Evolutionary conservation across 2,113 vertebrate genomes (phyloP), one percentile per base, ranked within the genome.

Genomic region (Rhadina sibilatrix): DNA sequence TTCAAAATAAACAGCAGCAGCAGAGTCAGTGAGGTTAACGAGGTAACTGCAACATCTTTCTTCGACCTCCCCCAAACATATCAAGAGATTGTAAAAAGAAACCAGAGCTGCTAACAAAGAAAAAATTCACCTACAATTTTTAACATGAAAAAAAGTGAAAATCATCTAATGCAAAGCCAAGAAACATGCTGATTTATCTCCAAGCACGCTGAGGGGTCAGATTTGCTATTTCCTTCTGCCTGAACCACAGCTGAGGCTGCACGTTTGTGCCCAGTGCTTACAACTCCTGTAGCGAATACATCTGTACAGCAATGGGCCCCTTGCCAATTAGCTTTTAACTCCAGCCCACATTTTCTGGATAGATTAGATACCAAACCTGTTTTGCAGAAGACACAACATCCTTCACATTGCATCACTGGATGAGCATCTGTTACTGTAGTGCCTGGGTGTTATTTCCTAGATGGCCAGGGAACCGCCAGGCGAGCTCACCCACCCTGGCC

Each of bases 401-500:
- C 91, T 96, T 93, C 94, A 93, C 69, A 49, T 70, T 87, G 94
- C 93, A 96, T 96, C 95, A 70, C 89, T 94, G 96, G 97, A 97
- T 79, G 92, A 98, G 97, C 97, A 96, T 97, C 95, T 93, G 97
- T 96, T 98, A 93, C 97, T 94, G 49, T 21, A 97, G 98, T 38
- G 89, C 96, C 92, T 85, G 93, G 84, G 83, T 94, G 94, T 95
- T 94, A 96, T 97, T 97, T 97, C 97, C 97, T 97, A 97, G 97
- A 98, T 96, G 97, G 96, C 96, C 83, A 96, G 94, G 94, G 83
- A 90, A 78, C 68, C 63, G 70, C 87, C 87, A 72, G 91, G 92
- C 17, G 81, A 80, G 77, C 54, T 94, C 83, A 61, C 83, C 50
- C 85, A 93, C 76, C 76, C 28, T 0, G 3, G 87, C 66, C 78